phyloP scores from a whole-genome alignment of 2,797 vertebrate genomes.

The Macropus fuliginosus region DNA sequence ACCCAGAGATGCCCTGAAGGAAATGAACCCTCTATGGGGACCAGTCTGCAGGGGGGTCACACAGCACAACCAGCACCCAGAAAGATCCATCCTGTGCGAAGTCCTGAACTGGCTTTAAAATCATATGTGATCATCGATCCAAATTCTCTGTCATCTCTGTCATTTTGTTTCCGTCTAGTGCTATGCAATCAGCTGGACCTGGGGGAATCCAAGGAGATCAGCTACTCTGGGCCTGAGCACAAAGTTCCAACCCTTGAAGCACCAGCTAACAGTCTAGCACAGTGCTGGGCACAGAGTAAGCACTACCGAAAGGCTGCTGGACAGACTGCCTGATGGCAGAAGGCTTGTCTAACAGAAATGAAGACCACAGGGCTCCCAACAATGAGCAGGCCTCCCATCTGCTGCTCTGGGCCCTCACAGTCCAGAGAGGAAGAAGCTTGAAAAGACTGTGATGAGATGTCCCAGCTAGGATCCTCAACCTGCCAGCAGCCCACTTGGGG shows the following conservation, averaged over 20 bases:
- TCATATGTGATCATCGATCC: not conserved
- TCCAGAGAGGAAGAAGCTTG: constrained; percentile 16
- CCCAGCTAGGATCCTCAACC: not conserved
- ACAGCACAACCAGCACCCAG: not conserved
- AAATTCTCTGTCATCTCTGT: constrained; percentile 46
- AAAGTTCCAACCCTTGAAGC: not conserved
- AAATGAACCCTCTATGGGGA: not conserved
- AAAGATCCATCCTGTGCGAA: not conserved
- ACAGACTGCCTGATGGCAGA: too few relatives aligned
- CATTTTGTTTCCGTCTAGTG: constrained; percentile 16
- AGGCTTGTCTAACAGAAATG: constrained; percentile 18
- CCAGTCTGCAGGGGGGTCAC: constrained; percentile 16
- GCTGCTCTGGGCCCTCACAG: constrained; percentile 34
- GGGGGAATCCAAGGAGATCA: not conserved
- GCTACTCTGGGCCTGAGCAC: constrained; percentile 9
- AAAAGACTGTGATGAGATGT: constrained; percentile 44
- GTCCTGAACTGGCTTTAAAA: constrained; percentile 22
- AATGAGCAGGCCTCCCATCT: constrained; percentile 45
- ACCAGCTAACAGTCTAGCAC: too few relatives aligned
- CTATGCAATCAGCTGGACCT: constrained; percentile 29
- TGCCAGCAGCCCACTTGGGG: not conserved
- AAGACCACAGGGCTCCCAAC: constrained; percentile 46
- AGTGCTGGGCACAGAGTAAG: not conserved
- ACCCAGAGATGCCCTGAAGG: not conserved
- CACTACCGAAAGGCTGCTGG: too few relatives aligned